Evolutionary conservation across 23 tunicate species (phyloP).

Genomic region (Phallusia fumigata): DNA sequence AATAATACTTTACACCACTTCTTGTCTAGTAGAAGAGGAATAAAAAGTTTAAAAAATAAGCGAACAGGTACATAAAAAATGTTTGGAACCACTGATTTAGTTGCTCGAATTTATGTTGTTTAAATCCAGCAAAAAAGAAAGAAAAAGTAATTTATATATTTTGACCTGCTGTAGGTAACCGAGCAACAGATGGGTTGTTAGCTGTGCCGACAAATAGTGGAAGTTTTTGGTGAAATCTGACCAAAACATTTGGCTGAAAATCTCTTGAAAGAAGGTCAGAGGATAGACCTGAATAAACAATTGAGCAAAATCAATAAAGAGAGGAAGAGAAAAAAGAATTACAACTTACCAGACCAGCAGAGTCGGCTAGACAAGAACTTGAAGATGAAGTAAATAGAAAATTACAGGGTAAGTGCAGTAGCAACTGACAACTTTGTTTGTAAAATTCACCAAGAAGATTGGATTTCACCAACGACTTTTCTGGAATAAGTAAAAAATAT

Average conservation of each 20-base stretch:
- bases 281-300: not conserved
- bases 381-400: not conserved
- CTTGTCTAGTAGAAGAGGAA: no score
- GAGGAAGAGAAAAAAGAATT: not conserved
- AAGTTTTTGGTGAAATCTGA: not conserved
- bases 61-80: no score
- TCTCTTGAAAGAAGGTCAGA: not conserved
- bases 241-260: not conserved
- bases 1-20: no score
- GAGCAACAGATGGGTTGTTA: no score
- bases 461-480: not conserved
- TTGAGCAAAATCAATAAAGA: not conserved
- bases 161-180: no score
- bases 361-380: not conserved
- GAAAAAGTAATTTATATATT: no score
- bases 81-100: no score
- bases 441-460: not conserved
- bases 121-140: no score
- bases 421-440: not conserved
- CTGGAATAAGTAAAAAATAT: not conserved
- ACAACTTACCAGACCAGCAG: not conserved
- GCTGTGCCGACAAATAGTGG: no score
- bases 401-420: conserved; percentile 3
- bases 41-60: no score
- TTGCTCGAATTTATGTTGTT: no score